phyloP scores from a whole-genome alignment of 2,888 invertebrate species.

The Coremacera marginata region DNA sequence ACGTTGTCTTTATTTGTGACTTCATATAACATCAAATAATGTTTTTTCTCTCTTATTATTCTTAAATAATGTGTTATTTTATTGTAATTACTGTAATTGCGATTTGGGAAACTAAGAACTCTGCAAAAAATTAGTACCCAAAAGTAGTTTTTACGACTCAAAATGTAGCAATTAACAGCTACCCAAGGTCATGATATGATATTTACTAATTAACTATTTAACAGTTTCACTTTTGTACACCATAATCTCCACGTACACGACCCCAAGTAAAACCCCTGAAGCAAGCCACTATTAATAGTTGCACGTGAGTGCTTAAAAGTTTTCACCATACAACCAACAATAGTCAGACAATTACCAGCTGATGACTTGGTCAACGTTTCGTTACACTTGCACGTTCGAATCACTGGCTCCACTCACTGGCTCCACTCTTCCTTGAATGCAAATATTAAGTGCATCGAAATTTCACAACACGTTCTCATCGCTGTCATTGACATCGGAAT shows the following conservation, averaged over 20 bases:
- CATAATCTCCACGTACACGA: not conserved
- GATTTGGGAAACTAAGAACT: no score
- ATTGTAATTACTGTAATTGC: no score
- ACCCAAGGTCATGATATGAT: not conserved
- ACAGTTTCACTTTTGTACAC: not conserved
- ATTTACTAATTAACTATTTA: not conserved
- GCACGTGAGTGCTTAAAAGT: slow-evolving; percentile 10
- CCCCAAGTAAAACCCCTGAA: not conserved
- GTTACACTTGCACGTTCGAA: not conserved
- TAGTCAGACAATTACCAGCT: not conserved
- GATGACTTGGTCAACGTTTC: not conserved
- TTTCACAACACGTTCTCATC: slow-evolving; percentile 31
- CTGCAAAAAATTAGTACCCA: no score
- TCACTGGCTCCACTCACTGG: no score
- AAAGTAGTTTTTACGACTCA: no score
- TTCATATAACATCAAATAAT: no score
- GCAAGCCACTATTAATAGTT: not conserved
- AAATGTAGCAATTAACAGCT: no score
- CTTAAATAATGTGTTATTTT: no score
- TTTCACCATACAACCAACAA: not conserved
- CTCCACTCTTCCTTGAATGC: not conserved
- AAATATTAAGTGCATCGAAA: slow-evolving; percentile 25
- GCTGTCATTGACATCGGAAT: slow-evolving; percentile 33
- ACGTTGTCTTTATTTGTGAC: no score
- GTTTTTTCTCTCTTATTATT: no score